Base-by-base conservation (phyloP, 2,797 vertebrate genomes). In the Anomalospiza imberbis region DNA sequence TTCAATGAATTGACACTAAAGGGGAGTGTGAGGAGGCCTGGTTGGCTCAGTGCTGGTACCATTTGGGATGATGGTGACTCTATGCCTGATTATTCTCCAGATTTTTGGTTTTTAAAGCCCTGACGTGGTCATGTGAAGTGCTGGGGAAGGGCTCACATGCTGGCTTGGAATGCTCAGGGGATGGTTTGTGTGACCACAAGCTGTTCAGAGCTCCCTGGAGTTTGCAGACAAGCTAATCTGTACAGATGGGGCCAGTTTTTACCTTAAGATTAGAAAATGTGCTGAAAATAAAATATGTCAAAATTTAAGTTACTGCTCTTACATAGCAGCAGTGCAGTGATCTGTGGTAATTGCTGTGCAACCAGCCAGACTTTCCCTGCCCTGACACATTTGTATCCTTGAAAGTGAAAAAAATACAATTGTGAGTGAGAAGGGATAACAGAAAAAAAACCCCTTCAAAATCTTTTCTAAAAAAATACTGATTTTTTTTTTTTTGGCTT, bases 111-210 rank as follows among this genome's bases (percentile, higher is more conserved):
- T 68, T 63, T 53, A 1, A 74, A 55, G 34, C 24, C 22, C 50
- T 74, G 45, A 6, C 0, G 1, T 66, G 25, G 17, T 62, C 1
- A 0, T 5, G 7, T 36, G 65, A 66, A 24, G 38, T 34, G 34
- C 70, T 57, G 42, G 54, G 17, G n/a, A 18, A 31, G 51, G 61
- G 29, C 51, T 79, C 2, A 2, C 24, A 9, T 3, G 1, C 36
- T 70, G 57, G 3, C 25, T 42, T 72, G 1, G 13, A 51, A 7
- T 81, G 31, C 58, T 16, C 1, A 73, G 28, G 42, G 21, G 25
- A 18, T 28, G n/a, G 51, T 76, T 40, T 58, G 7, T 54, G 25
- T 58, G 72, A 67, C 17, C 40, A 15, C 21, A 15, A 15, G 19
- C 51, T 79, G 47, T 53, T 88, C 28, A 28, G 51, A 72, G 36